Conservation (phyloP, 2,113 vertebrate species). For the Nycticorax nycticorax region DNA sequence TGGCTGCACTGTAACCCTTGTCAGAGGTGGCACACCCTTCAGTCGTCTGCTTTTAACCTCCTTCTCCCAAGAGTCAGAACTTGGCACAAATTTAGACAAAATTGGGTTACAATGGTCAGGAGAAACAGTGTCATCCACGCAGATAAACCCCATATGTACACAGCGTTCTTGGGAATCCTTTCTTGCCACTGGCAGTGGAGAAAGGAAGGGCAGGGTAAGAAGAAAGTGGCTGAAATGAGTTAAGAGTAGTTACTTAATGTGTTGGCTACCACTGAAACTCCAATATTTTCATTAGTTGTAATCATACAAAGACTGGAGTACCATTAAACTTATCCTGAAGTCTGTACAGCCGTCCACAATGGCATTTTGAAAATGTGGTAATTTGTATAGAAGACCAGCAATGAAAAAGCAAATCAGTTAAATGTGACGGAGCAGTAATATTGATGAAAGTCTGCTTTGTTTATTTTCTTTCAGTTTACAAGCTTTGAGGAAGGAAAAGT, state of each 20-base stretch:
- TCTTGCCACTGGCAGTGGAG: background rate
- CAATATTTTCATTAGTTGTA: background rate
- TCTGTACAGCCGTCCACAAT: background rate
- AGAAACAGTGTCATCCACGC: background rate
- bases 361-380: background rate
- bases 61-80: background rate
- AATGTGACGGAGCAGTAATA: background rate
- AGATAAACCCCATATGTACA: background rate
- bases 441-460: background rate
- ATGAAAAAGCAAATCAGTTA: background rate
- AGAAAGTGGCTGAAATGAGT: background rate
- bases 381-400: background rate
- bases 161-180: background rate
- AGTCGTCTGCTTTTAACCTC: background rate
- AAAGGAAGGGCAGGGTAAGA: background rate
- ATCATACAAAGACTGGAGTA: background rate
- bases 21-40: background rate
- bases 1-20: background rate
- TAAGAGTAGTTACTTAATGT: background rate
- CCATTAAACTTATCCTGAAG: background rate
- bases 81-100: background rate
- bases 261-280: background rate
- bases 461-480: conserved; percentile 86
- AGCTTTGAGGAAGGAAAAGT: conserved; percentile 98
- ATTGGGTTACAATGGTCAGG: background rate